These are phyloP conservation scores for Silurus meridionalis DNA, from an alignment of 2,113 vertebrate species.

Conservation along the genomic window DNA sequence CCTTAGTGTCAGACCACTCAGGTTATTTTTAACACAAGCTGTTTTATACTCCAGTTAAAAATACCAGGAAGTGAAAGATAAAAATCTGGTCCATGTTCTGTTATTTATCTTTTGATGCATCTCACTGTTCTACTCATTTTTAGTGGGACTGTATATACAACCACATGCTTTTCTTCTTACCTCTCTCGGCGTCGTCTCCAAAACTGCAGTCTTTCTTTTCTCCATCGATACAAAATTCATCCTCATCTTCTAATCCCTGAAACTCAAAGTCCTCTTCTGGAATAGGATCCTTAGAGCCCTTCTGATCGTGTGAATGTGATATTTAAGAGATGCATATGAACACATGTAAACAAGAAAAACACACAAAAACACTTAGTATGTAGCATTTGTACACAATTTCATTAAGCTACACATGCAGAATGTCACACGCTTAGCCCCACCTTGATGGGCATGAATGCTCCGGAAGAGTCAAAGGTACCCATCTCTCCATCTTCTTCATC, in stretches of 20 bases:
- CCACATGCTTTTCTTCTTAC: slow-evolving; percentile 43
- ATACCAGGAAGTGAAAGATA: not conserved
- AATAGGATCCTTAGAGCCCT: slow-evolving; percentile 82
- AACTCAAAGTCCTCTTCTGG: slow-evolving; percentile 86
- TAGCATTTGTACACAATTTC: not conserved
- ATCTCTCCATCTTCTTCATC: slow-evolving; percentile 89
- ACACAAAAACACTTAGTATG: not conserved
- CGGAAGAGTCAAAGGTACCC: slow-evolving; percentile 91
- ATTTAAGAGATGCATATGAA: not conserved
- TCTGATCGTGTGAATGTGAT: slow-evolving; percentile 62
- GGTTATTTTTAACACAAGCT: not conserved
- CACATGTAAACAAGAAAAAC: not conserved
- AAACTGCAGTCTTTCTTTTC: slow-evolving; percentile 58
- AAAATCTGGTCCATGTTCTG: not conserved
- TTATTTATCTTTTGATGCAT: not conserved
- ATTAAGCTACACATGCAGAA: not conserved
- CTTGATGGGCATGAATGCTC: slow-evolving; percentile 87
- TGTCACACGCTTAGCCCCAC: slow-evolving; percentile 58
- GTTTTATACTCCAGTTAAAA: not conserved
- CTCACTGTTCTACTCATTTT: no score
- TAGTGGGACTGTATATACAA: not conserved
- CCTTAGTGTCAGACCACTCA: no score
- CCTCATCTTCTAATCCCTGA: slow-evolving; percentile 83
- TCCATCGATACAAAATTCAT: slow-evolving; percentile 67
- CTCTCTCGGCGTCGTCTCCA: slow-evolving; percentile 66